Conservation (phyloP, 2,113 vertebrate species). For the Psittacula cyanocephala region DNA sequence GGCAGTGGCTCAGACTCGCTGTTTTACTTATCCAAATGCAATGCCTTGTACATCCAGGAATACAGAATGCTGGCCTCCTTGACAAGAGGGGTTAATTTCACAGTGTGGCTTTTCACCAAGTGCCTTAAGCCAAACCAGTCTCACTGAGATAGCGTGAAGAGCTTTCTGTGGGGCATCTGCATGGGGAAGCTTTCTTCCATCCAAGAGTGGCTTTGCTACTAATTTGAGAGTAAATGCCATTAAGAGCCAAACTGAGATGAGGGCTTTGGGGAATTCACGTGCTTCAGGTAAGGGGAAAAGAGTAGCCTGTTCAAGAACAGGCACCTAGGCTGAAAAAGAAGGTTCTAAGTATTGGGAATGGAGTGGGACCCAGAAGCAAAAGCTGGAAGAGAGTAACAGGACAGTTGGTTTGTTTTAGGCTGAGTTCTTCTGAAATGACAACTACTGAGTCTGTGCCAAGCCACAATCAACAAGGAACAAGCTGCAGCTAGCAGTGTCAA, state of each 20-base stretch:
- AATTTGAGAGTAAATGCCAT: neutral
- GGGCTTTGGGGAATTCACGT: neutral
- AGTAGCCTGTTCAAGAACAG: neutral
- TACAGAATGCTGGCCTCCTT: neutral
- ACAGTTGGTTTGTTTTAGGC: neutral
- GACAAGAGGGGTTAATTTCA: neutral
- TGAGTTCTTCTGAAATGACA: neutral
- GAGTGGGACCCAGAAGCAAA: neutral
- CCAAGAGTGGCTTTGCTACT: neutral
- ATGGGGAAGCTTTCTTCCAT: neutral
- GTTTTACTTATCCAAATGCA: neutral
- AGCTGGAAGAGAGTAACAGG: neutral
- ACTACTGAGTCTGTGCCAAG: neutral
- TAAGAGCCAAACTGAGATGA: neutral
- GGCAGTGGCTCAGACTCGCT: fast-evolving
- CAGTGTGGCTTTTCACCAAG: neutral
- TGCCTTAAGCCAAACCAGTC: neutral
- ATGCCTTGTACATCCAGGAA: too few species aligned
- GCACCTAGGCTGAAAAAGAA: neutral
- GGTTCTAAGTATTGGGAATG: neutral
- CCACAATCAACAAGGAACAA: neutral
- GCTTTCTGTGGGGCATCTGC: neutral
- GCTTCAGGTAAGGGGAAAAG: neutral
- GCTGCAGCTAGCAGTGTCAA: neutral
- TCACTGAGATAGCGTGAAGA: neutral